These are phyloP conservation scores for Amaurobius ferox DNA, from an alignment of 2,888 invertebrate genomes.

Conservation along the genomic window DNA sequence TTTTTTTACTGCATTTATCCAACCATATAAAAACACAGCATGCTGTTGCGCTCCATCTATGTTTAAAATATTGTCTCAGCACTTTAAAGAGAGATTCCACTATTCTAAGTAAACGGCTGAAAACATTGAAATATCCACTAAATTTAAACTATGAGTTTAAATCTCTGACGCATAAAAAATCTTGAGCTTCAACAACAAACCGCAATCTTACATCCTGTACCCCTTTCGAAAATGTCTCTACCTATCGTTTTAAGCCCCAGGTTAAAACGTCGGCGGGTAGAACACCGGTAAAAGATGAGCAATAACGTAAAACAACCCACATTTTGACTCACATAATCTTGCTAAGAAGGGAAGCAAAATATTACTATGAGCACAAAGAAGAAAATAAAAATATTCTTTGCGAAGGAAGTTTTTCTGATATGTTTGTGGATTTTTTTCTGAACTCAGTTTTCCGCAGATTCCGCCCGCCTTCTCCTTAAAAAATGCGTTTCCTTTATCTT, in stretches of 20 bases:
- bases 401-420: background rate
- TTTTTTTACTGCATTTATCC: too few species aligned
- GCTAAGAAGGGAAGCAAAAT: background rate
- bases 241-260: background rate
- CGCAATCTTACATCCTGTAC: too few species aligned
- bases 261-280: background rate
- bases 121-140: too few species aligned
- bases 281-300: background rate
- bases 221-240: too few species aligned
- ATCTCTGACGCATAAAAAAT: too few species aligned
- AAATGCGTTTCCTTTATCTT: background rate
- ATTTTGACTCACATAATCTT: background rate
- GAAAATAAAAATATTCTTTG: background rate
- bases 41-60: too few species aligned
- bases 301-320: background rate
- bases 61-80: too few species aligned
- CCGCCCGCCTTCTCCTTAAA: background rate
- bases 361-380: background rate
- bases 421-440: background rate
- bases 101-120: too few species aligned
- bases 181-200: too few species aligned
- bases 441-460: background rate
- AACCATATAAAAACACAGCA: too few species aligned
- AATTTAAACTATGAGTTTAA: too few species aligned
- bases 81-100: too few species aligned